Percentiles rank a stretch among this genome's conserved stretches.
Evolutionary conservation across 2,888 invertebrate species (phyloP).

Genomic region (Drosophila pseudotakahashii): DNA sequence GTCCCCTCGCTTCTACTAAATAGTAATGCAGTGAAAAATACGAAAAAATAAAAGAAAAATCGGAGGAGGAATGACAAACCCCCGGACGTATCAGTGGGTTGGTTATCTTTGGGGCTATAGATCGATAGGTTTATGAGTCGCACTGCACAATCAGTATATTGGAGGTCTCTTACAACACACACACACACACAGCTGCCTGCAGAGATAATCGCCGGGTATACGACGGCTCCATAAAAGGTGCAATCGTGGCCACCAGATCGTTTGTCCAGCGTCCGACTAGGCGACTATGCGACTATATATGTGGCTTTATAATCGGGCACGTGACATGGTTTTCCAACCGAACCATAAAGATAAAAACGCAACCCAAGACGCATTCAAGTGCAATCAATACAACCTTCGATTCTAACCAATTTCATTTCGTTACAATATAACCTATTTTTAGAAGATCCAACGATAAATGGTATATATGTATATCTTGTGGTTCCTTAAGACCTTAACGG

Average conservation of each 20-base stretch:
- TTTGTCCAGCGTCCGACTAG: constrained; percentile 36
- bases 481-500: background rate
- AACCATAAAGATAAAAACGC: constrained; percentile 64
- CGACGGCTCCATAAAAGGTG: constrained; percentile 34
- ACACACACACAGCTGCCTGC: constrained; percentile 35
- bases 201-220: constrained; percentile 40
- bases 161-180: constrained; percentile 49
- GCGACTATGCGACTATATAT: constrained; percentile 3
- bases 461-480: background rate
- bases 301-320: constrained; percentile 54
- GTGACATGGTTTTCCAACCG: constrained; percentile 50
- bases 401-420: constrained; percentile 1
- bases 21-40: background rate
- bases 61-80: background rate
- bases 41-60: background rate
- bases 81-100: constrained; percentile 26
- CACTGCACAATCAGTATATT: constrained; percentile 25
- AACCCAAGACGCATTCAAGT: constrained; percentile 28
- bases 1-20: background rate
- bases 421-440: too few species aligned
- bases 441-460: too few species aligned
- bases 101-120: constrained; percentile 46
- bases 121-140: constrained; percentile 54
- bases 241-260: constrained; percentile 20
- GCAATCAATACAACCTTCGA: constrained; percentile 10